These are phyloP conservation scores for Actinemys pallida DNA, from an alignment of 2,113 vertebrate species.

Conservation along the genomic window DNA sequence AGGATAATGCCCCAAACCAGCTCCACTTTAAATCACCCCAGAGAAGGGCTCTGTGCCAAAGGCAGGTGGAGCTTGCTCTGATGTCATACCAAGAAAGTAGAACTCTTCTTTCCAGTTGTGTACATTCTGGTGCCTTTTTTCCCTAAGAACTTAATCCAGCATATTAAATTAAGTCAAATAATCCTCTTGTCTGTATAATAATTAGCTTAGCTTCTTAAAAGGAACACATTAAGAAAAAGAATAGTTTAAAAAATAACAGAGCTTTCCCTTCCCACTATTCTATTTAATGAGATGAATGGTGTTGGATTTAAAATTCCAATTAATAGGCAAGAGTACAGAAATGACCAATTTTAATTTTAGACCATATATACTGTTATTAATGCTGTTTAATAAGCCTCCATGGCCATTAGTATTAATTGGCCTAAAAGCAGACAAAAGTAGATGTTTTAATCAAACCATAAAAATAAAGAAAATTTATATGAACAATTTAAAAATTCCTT, in stretches of 20 bases:
- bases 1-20: neutral
- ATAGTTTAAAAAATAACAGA: neutral
- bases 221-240: conserved; percentile 47
- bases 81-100: neutral
- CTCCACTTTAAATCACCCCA: neutral
- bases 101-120: neutral
- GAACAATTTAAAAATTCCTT: neutral
- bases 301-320: conserved; percentile 68
- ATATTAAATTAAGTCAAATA: conserved; percentile 65
- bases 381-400: conserved; percentile 19
- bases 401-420: conserved; percentile 33
- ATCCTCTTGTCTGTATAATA: conserved; percentile 65
- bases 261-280: conserved; percentile 60
- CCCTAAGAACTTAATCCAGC: conserved; percentile 23
- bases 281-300: conserved; percentile 70
- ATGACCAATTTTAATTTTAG: conserved; percentile 65
- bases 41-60: neutral
- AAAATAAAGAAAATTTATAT: neutral
- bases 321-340: conserved; percentile 36
- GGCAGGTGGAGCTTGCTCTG: neutral
- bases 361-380: conserved; percentile 34
- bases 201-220: conserved; percentile 64
- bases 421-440: conserved; percentile 40
- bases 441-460: neutral
- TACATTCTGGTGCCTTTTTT: neutral